phyloP scores from a whole-genome alignment of 2,888 invertebrate species.

The Coleophora flavipennella region DNA sequence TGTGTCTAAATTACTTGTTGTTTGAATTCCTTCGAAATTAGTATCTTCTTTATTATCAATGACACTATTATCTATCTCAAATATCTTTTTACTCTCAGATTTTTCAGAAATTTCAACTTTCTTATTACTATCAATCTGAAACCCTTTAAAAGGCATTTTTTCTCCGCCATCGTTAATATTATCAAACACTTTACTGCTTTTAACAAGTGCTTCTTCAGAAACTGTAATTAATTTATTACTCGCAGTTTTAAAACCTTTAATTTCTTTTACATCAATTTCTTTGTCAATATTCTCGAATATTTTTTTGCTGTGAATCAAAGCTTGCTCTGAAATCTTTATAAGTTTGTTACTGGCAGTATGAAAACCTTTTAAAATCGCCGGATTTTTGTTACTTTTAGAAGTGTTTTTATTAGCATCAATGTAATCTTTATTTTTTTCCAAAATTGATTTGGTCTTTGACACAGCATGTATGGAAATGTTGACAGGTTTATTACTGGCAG shows the following conservation, averaged over 20 bases:
- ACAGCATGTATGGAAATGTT: constrained; percentile 29
- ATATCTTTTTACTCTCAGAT: constrained; percentile 28
- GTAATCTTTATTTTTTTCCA: constrained; percentile 15
- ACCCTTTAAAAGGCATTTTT: constrained; percentile 14
- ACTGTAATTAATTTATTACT: constrained; percentile 33
- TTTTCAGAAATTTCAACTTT: constrained; percentile 22
- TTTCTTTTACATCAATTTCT: background rate
- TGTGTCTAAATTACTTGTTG: constrained; percentile 28
- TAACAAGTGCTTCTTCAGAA: constrained; percentile 36
- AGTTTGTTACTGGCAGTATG: constrained; percentile 28
- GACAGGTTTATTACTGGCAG: constrained; percentile 28
- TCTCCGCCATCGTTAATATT: constrained; percentile 18
- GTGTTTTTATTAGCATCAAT: too few relatives aligned
- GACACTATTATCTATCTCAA: constrained; percentile 12
- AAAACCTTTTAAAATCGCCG: constrained; percentile 24
- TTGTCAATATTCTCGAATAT: constrained; percentile 22
- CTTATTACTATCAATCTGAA: constrained; percentile 27
- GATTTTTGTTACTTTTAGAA: background rate
- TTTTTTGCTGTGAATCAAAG: constrained; percentile 21
- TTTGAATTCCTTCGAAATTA: constrained; percentile 21
- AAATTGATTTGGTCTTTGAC: constrained; percentile 17
- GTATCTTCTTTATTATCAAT: background rate
- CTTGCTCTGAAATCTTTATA: constrained; percentile 28
- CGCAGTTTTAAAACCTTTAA: constrained; percentile 35
- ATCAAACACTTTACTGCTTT: constrained; percentile 37